Evolutionary conservation across 2,888 invertebrate genomes (phyloP), one percentile per base, ranked within the genome.

Genomic region (Graphium colonna): DNA sequence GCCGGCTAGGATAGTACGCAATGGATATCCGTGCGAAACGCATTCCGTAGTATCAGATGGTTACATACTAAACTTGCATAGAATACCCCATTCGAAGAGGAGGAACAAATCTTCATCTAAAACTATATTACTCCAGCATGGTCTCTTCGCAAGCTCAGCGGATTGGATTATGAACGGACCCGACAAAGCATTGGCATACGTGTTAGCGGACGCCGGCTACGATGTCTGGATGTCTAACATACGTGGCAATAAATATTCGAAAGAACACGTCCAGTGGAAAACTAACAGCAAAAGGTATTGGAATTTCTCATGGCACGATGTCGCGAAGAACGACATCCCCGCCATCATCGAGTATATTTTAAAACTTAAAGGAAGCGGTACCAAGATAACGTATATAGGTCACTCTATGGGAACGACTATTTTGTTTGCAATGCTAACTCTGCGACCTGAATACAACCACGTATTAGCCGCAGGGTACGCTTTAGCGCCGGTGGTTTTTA

Each of bases 391-490:
- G 50, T 98, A 97, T 75, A 90, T 97, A 16, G 98, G 98, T 0
- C 97, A 98, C 78, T 97, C 97, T 0, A 97, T 98, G 93, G 98
- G 97, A 0, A 95, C 95, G 0, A 94, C 95, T 0, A 92, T 93
- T 72, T 92, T 94, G 56, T 94, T 93, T 66, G 93, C 93, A 0
- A 92, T 95, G 83, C 88, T 95, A 57, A 91, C 94, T 0, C 78
- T 91, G 40, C 78, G 91, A 33, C 94, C 94, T 0, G 92, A 94
- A 69, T 93, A 94, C 57, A 93, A 94, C 56, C 78, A 91, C 0
- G 91, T 91, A 58, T 79, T 95, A 15, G 90, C 89, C 45, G 90
- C 92, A 0, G 94, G 93, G 68, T 91, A 94, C 53, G 91, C 93
- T 12, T 77, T 95, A 45, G 95, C 94, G 0, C 95, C 95, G 0